A percentile compares a stretch with the other conserved stretches of the same genome.
Conservation (phyloP, 1,140 invertebrate genomes). For the Dryas iulia region DNA sequence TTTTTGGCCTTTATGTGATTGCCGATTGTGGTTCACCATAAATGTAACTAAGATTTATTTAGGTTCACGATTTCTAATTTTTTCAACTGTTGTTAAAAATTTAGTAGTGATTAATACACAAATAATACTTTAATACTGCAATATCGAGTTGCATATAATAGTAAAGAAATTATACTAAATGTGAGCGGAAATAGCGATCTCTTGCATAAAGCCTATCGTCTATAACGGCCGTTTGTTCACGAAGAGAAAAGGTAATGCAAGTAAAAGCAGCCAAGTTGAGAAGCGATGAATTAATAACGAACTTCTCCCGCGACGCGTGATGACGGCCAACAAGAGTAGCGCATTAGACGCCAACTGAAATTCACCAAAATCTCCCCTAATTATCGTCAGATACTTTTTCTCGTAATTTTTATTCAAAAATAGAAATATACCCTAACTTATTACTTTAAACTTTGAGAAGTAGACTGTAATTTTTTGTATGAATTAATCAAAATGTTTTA, state of each 20-base stretch:
- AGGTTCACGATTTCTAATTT: not conserved
- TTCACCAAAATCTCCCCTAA: conserved; percentile 64
- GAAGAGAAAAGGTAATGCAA: conserved; percentile 53
- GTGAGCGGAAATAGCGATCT: not conserved
- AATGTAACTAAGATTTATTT: conserved; percentile 50
- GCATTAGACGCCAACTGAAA: conserved; percentile 71
- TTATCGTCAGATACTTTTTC: conserved; percentile 55
- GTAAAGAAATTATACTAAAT: not conserved
- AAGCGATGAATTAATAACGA: conserved; percentile 77
- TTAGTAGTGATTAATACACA: not conserved
- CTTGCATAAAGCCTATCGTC: conserved; percentile 28
- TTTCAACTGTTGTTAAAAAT: not conserved
- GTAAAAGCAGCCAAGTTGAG: conserved; percentile 60
- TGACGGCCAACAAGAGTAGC: conserved; percentile 78
- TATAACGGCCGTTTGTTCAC: conserved; percentile 41
- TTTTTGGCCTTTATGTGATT: conserved; percentile 75
- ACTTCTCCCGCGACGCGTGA: conserved; percentile 75
- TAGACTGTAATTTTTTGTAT: conserved; percentile 4
- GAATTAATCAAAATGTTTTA: conserved; percentile 11
- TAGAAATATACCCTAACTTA: conserved; percentile 33
- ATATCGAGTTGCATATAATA: not conserved
- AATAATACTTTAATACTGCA: too few species aligned
- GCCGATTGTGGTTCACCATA: conserved; percentile 69
- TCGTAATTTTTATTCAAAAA: conserved; percentile 43
- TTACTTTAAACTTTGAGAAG: conserved; percentile 19